These are phyloP conservation scores for Drosophila subsilvestris DNA, from an alignment of 2,888 invertebrate species.

Conservation along the genomic window DNA sequence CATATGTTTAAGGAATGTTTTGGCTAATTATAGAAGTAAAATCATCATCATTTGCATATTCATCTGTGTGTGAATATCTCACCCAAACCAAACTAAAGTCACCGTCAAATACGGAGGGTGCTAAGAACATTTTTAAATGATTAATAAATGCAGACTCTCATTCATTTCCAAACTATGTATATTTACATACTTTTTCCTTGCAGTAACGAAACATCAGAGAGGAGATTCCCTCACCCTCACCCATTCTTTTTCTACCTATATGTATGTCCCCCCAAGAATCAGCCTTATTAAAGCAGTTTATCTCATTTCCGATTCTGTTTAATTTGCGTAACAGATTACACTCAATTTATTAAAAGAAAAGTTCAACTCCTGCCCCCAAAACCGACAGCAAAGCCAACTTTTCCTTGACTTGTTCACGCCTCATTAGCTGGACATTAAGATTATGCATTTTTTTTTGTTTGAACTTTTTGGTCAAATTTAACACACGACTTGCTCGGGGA, in stretches of 20 bases:
- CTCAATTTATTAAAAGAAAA: slow-evolving; percentile 47
- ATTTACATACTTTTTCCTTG: no score
- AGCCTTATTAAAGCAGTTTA: neutral
- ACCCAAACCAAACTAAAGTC: no score
- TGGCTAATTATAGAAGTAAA: no score
- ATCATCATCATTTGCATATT: no score
- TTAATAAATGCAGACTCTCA: no score
- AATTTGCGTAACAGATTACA: slow-evolving; percentile 56
- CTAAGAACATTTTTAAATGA: no score
- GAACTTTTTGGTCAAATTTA: slow-evolving; percentile 37
- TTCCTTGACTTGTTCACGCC: slow-evolving; percentile 40
- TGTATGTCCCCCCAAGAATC: neutral
- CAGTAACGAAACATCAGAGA: no score
- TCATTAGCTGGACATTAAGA: slow-evolving; percentile 52
- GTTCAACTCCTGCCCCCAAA: slow-evolving; percentile 13
- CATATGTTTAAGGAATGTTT: no score
- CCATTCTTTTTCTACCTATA: neutral
- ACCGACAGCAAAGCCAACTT: slow-evolving; percentile 4
- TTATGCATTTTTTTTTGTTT: slow-evolving; percentile 54
- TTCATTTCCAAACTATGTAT: no score
- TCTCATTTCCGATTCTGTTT: slow-evolving; percentile 20
- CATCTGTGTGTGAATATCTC: no score
- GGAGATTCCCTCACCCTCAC: no score
- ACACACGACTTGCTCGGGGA: slow-evolving; percentile 38
- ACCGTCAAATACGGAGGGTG: no score